phyloP scores from a whole-genome alignment of 2,888 invertebrate species.

The Mythimna impura region DNA sequence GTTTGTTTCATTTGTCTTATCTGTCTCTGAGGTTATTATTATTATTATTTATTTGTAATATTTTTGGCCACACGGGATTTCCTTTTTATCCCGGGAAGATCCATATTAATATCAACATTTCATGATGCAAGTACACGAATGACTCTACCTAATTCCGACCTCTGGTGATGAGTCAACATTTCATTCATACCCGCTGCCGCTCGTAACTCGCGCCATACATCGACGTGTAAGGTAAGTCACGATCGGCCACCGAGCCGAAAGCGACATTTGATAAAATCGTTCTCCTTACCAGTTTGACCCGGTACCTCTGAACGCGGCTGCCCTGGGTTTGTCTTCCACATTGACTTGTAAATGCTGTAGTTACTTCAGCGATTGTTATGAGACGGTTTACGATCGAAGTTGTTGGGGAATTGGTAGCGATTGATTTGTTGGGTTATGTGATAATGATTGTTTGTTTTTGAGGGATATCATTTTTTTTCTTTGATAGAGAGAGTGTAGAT shows the following conservation, averaged over 20 bases:
- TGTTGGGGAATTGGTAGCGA: slow-evolving; percentile 20
- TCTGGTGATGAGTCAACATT: slow-evolving; percentile 17
- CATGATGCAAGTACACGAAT: too few species aligned
- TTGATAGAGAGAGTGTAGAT: not conserved
- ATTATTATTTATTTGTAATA: too few species aligned
- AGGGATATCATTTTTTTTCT: not conserved
- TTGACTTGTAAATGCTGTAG: slow-evolving; percentile 69
- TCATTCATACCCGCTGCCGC: slow-evolving; percentile 53
- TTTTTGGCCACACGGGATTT: too few species aligned
- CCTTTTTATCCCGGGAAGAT: too few species aligned
- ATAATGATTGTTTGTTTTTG: slow-evolving; percentile 4
- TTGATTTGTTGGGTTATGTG: slow-evolving; percentile 36
- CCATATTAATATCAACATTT: too few species aligned
- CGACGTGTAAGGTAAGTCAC: slow-evolving; percentile 88
- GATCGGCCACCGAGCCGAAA: slow-evolving; percentile 87
- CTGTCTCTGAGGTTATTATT: too few species aligned
- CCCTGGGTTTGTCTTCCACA: slow-evolving; percentile 76
- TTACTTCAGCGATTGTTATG: slow-evolving; percentile 45
- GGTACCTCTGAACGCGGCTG: slow-evolving; percentile 75
- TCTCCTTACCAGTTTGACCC: slow-evolving; percentile 84
- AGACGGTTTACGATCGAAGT: slow-evolving; percentile 29
- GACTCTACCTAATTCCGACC: too few species aligned
- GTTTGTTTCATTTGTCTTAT: too few species aligned
- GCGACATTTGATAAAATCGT: slow-evolving; percentile 88
- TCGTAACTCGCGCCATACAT: slow-evolving; percentile 54